Conservation (phyloP, 2,888 invertebrate species). For the Drosophila antonietae region DNA sequence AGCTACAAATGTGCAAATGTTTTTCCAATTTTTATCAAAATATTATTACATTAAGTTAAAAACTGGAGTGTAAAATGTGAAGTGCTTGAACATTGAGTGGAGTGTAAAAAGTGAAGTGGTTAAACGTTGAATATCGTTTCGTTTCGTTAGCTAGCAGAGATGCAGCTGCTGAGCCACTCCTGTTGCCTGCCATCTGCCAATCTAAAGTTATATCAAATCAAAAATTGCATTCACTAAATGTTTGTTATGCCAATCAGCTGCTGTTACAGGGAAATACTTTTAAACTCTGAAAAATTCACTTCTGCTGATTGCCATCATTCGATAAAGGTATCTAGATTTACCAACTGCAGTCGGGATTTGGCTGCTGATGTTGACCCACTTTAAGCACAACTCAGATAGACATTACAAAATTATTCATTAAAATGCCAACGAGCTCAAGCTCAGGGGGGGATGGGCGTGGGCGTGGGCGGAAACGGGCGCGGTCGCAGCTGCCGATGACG, state of each 20-base stretch:
- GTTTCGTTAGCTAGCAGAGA: neutral
- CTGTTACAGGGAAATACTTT: neutral
- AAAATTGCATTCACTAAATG: neutral
- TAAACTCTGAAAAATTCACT: neutral
- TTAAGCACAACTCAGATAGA: conserved; percentile 34
- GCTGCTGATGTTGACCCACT: conserved; percentile 41
- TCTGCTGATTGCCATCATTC: conserved; percentile 9
- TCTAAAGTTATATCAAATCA: neutral
- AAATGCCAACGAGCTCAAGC: conserved; percentile 38
- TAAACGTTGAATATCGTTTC: neutral
- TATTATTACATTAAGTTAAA: no score
- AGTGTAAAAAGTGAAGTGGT: neutral
- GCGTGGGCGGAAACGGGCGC: neutral
- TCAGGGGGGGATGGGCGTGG: neutral
- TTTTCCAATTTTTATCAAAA: neutral
- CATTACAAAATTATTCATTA: conserved; percentile 73
- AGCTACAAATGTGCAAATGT: conserved; percentile 9
- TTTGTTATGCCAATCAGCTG: neutral
- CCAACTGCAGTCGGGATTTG: conserved; percentile 19
- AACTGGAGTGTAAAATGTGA: neutral
- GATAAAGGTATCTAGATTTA: neutral
- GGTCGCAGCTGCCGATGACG: conserved; percentile 55
- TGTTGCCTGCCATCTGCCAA: no score
- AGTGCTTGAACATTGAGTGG: no score
- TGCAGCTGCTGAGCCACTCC: no score